A percentile compares a stretch with the other conserved stretches of the same genome.
These are phyloP conservation scores for Decapterus maruadsi DNA, from an alignment of 2,797 vertebrate species.

Conservation along the genomic window DNA sequence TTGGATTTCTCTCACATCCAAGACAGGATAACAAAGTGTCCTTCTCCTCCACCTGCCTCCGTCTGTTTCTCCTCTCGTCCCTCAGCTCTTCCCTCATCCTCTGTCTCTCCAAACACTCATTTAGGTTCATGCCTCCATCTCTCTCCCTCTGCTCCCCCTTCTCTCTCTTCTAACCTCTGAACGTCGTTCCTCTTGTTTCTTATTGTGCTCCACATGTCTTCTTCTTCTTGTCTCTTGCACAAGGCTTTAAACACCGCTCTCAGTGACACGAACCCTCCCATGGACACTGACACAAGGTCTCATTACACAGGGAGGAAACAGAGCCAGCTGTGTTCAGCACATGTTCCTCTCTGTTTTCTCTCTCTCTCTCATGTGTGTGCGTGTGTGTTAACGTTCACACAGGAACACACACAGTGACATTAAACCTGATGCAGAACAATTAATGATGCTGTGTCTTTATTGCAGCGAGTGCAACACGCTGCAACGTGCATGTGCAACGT, in stretches of 20 bases:
- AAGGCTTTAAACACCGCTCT: conserved; percentile 76
- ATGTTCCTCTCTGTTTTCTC: neutral
- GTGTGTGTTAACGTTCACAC: neutral
- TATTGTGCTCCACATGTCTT: conserved; percentile 39
- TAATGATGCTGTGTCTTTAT: neutral
- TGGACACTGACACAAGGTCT: conserved; percentile 62
- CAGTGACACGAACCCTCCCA: conserved; percentile 77
- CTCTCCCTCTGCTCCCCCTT: neutral
- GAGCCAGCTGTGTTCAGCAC: conserved; percentile 70
- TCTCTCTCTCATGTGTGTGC: neutral
- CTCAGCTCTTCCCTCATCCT: neutral
- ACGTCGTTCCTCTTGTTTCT: conserved; percentile 15
- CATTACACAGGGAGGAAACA: conserved; percentile 74
- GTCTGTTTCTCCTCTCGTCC: conserved; percentile 12
- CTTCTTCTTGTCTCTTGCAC: conserved; percentile 31
- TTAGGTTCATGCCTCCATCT: neutral
- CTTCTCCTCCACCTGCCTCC: neutral
- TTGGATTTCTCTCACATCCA: neutral
- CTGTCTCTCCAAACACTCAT: neutral
- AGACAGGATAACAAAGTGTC: neutral
- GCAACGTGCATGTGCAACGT: neutral
- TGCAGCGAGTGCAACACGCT: neutral
- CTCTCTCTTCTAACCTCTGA: neutral
- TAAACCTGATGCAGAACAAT: neutral
- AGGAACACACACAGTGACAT: neutral